Evolutionary conservation across 2,888 invertebrate genomes (phyloP).

Genomic region (Macrophya annulata): DNA sequence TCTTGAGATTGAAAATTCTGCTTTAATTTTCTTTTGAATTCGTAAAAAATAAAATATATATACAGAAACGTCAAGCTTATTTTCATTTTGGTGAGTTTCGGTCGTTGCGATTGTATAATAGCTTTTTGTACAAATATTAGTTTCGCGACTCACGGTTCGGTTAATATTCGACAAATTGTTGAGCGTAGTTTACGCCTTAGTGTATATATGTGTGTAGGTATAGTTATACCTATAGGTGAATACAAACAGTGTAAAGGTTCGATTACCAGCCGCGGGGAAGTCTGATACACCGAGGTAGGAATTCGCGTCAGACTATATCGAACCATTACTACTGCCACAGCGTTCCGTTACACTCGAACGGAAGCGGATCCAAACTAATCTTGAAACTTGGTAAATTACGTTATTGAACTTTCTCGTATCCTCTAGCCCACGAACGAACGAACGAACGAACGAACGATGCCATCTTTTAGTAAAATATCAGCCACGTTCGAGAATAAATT

Average conservation of each 20-base stretch:
- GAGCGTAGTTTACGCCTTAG: conserved; percentile 30
- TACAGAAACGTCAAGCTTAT: not conserved
- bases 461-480: conserved; percentile 7
- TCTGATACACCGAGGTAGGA: conserved; percentile 41
- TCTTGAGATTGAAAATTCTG: not conserved
- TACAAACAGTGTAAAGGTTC: conserved; percentile 30
- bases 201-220: not conserved
- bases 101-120: not conserved
- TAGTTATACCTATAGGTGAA: not conserved
- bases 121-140: conserved; percentile 38
- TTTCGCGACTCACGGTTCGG: conserved; percentile 35
- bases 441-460: conserved; percentile 23
- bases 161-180: conserved; percentile 50
- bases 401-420: conserved; percentile 48
- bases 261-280: conserved; percentile 27
- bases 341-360: conserved; percentile 43
- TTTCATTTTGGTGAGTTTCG: not conserved
- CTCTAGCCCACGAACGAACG: conserved; percentile 3
- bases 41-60: too few species aligned
- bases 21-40: too few species aligned
- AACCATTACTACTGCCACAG: conserved; percentile 45
- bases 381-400: conserved; percentile 49
- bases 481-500: not conserved
- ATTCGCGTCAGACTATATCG: conserved; percentile 47
- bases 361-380: conserved; percentile 48